These are phyloP conservation scores for Chiloscyllium plagiosum DNA, from an alignment of 2,113 vertebrate species.

Conservation along the genomic window DNA sequence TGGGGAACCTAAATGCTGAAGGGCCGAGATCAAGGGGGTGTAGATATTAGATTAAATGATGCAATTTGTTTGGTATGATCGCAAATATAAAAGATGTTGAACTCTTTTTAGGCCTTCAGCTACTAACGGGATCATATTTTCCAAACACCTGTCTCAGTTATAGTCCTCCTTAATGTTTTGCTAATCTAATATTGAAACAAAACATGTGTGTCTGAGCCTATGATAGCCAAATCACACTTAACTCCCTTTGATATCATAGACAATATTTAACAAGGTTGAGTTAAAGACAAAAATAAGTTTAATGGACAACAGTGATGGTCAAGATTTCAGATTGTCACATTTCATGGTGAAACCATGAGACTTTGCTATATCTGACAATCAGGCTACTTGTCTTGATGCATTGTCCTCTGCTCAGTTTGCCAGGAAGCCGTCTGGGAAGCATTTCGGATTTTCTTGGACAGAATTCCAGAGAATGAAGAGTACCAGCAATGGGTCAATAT, in stretches of 20 bases:
- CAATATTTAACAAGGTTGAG: neutral
- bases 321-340: neutral
- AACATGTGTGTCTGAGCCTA: neutral
- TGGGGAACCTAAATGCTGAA: neutral
- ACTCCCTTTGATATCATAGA: too few relatives aligned
- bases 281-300: neutral
- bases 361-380: neutral
- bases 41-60: neutral
- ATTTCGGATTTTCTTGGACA: conserved; percentile 82
- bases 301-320: neutral
- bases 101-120: neutral
- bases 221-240: neutral
- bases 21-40: neutral
- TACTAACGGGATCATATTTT: neutral
- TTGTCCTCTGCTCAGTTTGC: conserved; percentile 66
- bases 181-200: neutral
- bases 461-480: conserved; percentile 76
- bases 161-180: neutral
- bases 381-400: neutral
- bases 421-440: conserved; percentile 95
- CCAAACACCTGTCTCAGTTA: neutral
- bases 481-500: conserved; percentile 79
- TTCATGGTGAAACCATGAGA: neutral
- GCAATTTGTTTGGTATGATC: too few relatives aligned
- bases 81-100: neutral